Base-by-base conservation (phyloP, 2,888 invertebrate species). In the Cataglyphis albicans region DNA sequence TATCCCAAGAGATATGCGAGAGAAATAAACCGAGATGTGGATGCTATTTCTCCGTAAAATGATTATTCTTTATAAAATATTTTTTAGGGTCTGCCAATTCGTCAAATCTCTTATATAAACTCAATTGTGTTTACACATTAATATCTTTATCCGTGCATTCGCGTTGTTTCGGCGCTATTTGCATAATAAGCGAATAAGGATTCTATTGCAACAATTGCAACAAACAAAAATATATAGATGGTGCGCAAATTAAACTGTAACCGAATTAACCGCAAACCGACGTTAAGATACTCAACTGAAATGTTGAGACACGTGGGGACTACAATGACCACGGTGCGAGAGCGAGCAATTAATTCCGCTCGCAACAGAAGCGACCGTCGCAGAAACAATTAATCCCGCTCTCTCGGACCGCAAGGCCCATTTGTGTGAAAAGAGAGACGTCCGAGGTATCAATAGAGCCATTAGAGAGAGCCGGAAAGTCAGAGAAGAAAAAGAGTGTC, bases 401-500 rank as follows among this genome's bases (percentile, higher is more conserved):
- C 44, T 70, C 44, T 7, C 32, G 44, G 65, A 35, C 61, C 44
- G n/a, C 38, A 61, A 64, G 65, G 59, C 59, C 67, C 64, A 41
- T 74, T 76, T 80, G 84, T 82, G 65, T 25, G 48, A 68, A 72
- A 78, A 82, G 67, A 83, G 63, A 41, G 67, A 44, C 64, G 52
- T 64, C 63, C 41, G 59, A 81, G 78, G 63, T 78, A 87, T 89
- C 87, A 86, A 86, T 88, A 84, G 85, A 85, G 67, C 85, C 84
- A 88, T 90, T 88, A 89, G 84, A 82, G 1, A 74, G 82, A 63
- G 63, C 35, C 32, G 65, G 25, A 29, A 29, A 29, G 67, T 84
- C 63, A 15, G 3, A 5, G 64, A 61, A 73, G 70, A 81, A 81
- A 65, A 73, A 21, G 18, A 59, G 48, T 83, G 80, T 85, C 83